Evolutionary conservation across 2,113 vertebrate species (phyloP).

Genomic region (Hystrix cristata): DNA sequence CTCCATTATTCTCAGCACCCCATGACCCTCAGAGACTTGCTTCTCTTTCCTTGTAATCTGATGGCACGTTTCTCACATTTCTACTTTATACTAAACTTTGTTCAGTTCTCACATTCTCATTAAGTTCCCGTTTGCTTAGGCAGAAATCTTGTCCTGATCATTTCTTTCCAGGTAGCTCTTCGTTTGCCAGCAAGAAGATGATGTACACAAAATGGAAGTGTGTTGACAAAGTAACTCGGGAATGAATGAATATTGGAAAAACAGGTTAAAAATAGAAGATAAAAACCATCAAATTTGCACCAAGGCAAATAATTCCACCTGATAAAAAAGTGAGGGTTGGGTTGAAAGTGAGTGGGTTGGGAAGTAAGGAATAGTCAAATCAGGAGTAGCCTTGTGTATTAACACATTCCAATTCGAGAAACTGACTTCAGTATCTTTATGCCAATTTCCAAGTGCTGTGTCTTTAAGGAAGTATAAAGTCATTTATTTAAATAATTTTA

Average conservation of each 20-base stretch:
- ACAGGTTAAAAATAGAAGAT: neutral
- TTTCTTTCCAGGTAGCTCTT: neutral
- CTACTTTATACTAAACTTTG: neutral
- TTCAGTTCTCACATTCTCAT: neutral
- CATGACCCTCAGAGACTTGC: neutral
- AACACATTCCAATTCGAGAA: neutral
- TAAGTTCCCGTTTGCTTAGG: neutral
- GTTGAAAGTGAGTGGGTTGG: neutral
- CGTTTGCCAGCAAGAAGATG: neutral
- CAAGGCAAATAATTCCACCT: neutral
- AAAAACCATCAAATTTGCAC: neutral
- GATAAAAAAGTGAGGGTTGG: neutral
- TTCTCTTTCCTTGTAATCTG: neutral
- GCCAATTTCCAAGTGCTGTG: neutral
- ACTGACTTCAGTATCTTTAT: neutral
- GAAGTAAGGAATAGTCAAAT: neutral
- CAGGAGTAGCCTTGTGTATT: neutral
- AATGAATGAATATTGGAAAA: neutral
- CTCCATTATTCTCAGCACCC: neutral
- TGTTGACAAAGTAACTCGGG: neutral
- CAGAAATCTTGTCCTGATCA: neutral
- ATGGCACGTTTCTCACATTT: neutral
- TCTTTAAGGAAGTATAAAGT: slow-evolving; percentile 4
- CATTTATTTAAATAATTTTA: neutral
- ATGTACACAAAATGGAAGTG: neutral